phyloP scores from a whole-genome alignment of 2,797 vertebrate genomes.

The Acanthornis magna region DNA sequence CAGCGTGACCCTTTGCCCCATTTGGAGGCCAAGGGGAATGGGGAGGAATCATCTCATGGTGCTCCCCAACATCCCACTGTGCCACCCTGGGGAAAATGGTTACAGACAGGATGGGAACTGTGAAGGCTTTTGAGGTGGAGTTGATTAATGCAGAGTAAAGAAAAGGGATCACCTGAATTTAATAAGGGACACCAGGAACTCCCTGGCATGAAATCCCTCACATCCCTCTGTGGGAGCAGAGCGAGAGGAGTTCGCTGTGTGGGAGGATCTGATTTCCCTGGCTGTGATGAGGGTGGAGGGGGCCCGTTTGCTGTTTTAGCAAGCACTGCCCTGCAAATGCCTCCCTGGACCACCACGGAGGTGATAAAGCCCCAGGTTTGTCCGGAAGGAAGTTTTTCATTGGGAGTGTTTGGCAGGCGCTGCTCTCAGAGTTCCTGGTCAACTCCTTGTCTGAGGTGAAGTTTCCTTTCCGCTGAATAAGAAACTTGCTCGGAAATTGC shows the following conservation, averaged over 20 bases:
- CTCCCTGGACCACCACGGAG: not conserved
- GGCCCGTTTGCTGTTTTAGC: not conserved
- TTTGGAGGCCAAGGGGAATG: not conserved
- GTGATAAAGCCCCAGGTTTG: not conserved
- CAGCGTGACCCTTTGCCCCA: not conserved
- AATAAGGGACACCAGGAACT: not conserved
- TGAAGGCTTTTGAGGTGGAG: not conserved
- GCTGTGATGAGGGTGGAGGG: not conserved
- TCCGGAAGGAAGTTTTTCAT: not conserved
- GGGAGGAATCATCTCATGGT: fast-evolving
- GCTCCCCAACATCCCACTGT: not conserved
- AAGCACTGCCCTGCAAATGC: not conserved
- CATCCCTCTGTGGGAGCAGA: not conserved
- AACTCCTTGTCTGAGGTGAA: not conserved
- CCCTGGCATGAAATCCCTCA: not conserved
- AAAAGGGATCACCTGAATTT: not conserved
- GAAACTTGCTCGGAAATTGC: not conserved
- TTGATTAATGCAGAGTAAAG: not conserved
- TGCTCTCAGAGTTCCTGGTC: not conserved
- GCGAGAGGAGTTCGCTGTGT: fast-evolving
- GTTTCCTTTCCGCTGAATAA: not conserved
- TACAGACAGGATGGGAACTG: fast-evolving
- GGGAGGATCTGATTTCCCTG: not conserved
- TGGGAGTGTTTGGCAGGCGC: not conserved
- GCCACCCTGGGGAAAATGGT: fast-evolving